Base-by-base conservation (phyloP, 2,888 invertebrate genomes). In the Acanthosepion lycidas region DNA sequence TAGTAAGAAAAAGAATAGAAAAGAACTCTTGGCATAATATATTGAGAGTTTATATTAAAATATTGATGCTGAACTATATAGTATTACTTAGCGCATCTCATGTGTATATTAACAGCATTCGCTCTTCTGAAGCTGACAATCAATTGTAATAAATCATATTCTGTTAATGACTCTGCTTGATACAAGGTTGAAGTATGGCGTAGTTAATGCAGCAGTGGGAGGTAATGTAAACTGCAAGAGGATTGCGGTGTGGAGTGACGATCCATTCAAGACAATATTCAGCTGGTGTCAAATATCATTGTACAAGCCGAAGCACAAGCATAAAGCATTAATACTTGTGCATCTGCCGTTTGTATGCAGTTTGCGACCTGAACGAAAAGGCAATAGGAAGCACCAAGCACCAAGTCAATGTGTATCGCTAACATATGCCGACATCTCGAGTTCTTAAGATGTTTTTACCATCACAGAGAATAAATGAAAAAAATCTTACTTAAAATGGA, bases 321-420 rank as follows among this genome's bases (percentile, higher is more conserved):
- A 78, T 12, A 78, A 78, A 15, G 78, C 78, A n/a, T 78, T 78
- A 33, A 78, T n/a, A 78, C 15, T n/a, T 78, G 78, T n/a, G 78
- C 78, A 78, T n/a, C 78, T 33, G 78, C n/a, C 33, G 78, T 78
- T n/a, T n/a, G 9, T 78, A 78, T 78, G 78, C n/a, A 78, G 78
- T 78, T 78, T 78, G 78, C 78, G 23, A 18, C 15, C 78, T 12
- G 15, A n/a, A 33, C n/a, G 12, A 78, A 78, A 78, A 78, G 2
- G n/a, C 78, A 78, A n/a, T n/a, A 78, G 78, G 78, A 78, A 78
- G n/a, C 78, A 78, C 12, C 15, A 18, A 33, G n/a, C 78, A 78
- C n/a, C 42, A 78, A n/a, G 78, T n/a, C n/a, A 78, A 78, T 78
- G n/a, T 78, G n/a, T 78, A n/a, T 78, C 78, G 78, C n/a, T 78